Evolutionary conservation across 2,113 vertebrate species (phyloP), one percentile per base, ranked within the genome.

Genomic region (Scolopax mira): DNA sequence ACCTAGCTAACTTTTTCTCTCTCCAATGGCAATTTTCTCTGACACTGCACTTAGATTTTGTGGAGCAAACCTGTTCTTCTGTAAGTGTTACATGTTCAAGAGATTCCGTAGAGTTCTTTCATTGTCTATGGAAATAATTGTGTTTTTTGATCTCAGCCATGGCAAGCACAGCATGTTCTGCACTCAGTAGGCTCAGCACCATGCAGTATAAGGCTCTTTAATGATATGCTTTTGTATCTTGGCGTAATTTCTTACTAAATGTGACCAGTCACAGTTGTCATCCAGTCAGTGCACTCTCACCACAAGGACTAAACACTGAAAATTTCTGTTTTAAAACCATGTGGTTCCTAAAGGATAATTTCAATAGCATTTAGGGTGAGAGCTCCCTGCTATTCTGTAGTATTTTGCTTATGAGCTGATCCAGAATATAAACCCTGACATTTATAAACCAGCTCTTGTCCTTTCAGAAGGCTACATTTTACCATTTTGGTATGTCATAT

Each of bases 321-420:
- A 39, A 42, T 27, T 37, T 70, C 33, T 49, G 1, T 65, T 81
- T 81, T 72, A 73, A 90, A 84, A 60, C 11, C 5, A 21, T 3
- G 6, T 35, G 9, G 23, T 83, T 92, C 35, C 28, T 82, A 48
- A 86, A 67, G 23, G 12, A n/a, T 41, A 24, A 25, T 80, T 92
- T 49, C 46, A 64, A 0, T 44, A 60, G 33, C 0, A 0, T 52
- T 73, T 33, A 41, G 13, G 3, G 6, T 79, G 51, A 73, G n/a
- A 78, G 25, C 1, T 77, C 28, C 28, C 15, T 70, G 28, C 25
- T 80, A 1, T 52, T 90, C 15, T 13, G 3, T 28, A 41, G 23
- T 41, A 39, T 66, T 90, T 78, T 1, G 1, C 35, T 78, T 58
- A 7, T 84, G 27, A 48, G 12, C 30, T 55, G 16, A 18, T 74